phyloP scores from a whole-genome alignment of 2,797 vertebrate species.

The Helicolenus hilgendorfi region DNA sequence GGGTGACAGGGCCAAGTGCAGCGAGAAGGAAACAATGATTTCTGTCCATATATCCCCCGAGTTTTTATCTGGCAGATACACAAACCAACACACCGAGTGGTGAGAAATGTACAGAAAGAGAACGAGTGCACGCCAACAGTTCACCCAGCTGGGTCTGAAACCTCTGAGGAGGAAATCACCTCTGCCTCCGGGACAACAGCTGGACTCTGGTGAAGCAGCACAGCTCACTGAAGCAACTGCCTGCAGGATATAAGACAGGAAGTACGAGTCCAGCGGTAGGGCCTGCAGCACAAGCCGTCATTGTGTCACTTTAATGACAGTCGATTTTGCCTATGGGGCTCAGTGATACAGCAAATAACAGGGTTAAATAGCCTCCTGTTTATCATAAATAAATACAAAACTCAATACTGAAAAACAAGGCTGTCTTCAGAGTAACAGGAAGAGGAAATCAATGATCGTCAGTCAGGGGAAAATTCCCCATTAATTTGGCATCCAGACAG shows the following conservation, averaged over 20 bases:
- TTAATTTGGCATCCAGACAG: not conserved
- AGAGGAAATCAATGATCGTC: conserved; percentile 36
- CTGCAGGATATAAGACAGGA: conserved; percentile 48
- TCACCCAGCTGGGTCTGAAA: conserved; percentile 26
- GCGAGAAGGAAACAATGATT: conserved; percentile 1
- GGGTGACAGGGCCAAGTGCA: conserved; percentile 5
- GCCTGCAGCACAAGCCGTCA: conserved; percentile 34
- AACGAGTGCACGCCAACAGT: not conserved
- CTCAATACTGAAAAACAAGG: conserved; percentile 22
- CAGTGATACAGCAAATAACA: not conserved
- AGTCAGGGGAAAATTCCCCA: conserved; percentile 40
- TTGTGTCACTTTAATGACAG: conserved; percentile 31
- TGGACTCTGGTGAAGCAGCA: conserved; percentile 45
- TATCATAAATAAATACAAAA: conserved; percentile 23
- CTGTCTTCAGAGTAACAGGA: conserved; percentile 42
- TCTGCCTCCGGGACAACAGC: conserved; percentile 52
- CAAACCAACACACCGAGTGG: not conserved
- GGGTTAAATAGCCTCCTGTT: not conserved
- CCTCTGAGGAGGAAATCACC: conserved; percentile 47
- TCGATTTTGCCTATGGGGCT: conserved; percentile 16
- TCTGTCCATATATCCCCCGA: not conserved
- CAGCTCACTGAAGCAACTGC: conserved; percentile 32
- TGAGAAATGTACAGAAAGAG: not conserved
- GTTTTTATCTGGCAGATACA: not conserved
- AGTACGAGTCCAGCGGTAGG: conserved; percentile 21